Conservation (phyloP, 1,140 invertebrate genomes). For the Cyclargus thomasi region DNA sequence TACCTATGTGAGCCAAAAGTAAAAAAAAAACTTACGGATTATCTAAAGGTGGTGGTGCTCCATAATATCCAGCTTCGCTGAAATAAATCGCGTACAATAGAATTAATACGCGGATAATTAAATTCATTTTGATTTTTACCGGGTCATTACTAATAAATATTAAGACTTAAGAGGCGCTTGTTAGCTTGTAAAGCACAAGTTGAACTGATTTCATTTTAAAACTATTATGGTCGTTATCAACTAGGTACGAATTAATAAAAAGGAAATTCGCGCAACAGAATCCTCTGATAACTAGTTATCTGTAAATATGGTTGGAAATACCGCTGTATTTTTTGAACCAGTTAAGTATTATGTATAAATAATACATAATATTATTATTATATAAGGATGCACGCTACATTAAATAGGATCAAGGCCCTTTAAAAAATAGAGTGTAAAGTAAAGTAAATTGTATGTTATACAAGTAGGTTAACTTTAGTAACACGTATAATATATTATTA, state of each 20-base stretch:
- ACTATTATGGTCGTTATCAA: conserved; percentile 35
- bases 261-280: conserved; percentile 46
- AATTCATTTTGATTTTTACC: conserved; percentile 38
- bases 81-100: conserved; percentile 39
- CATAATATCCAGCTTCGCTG: conserved; percentile 42
- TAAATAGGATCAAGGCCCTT: neutral
- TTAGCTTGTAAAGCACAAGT: conserved; percentile 39
- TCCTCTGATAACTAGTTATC: conserved; percentile 31
- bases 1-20: too few species aligned
- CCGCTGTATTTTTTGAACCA: neutral
- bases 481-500: too few species aligned
- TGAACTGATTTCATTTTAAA: conserved; percentile 40
- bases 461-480: too few species aligned
- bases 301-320: conserved; percentile 11
- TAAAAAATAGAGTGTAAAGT: too few species aligned
- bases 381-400: neutral
- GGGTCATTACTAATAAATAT: conserved; percentile 22
- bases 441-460: too few species aligned
- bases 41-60: conserved; percentile 22
- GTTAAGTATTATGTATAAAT: neutral
- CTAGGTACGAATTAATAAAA: conserved; percentile 32
- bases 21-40: conserved; percentile 41
- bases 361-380: neutral
- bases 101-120: conserved; percentile 40
- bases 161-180: conserved; percentile 31